These are phyloP conservation scores for Agrochola macilenta DNA, from an alignment of 2,888 invertebrate genomes.

Conservation along the genomic window DNA sequence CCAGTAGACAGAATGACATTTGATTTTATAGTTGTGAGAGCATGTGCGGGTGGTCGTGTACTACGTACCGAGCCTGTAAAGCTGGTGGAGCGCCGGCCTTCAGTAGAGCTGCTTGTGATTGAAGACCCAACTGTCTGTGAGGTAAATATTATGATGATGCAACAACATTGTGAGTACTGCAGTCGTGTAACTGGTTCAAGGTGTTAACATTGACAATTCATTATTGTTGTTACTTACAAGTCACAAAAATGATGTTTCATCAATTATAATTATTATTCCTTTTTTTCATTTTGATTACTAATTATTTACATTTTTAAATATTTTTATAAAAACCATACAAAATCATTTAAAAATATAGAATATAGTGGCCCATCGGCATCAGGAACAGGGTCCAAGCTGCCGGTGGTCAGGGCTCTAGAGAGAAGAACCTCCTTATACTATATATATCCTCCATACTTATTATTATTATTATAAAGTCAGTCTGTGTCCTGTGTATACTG, in stretches of 20 bases:
- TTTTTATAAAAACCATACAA: too few relatives aligned
- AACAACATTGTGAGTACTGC: not conserved
- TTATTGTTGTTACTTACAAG: not conserved
- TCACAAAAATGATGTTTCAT: not conserved
- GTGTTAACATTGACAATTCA: constrained; percentile 4
- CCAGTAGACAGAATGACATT: constrained; percentile 97
- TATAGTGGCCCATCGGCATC: too few relatives aligned
- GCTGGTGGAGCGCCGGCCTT: constrained; percentile 86
- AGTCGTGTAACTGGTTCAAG: constrained; percentile 6
- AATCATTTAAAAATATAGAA: too few relatives aligned
- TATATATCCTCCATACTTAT: too few relatives aligned
- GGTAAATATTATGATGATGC: constrained; percentile 75
- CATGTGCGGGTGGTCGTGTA: constrained; percentile 92
- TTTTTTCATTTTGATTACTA: too few relatives aligned
- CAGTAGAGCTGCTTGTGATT: constrained; percentile 84
- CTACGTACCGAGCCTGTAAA: constrained; percentile 92
- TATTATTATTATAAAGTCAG: not conserved
- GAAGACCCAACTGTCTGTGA: constrained; percentile 95
- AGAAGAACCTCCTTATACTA: too few relatives aligned
- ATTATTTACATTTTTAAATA: too few relatives aligned
- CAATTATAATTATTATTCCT: not conserved
- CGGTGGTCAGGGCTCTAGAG: too few relatives aligned
- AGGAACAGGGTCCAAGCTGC: too few relatives aligned
- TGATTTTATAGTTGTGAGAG: constrained; percentile 93
- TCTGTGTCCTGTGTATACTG: not conserved